Evolutionary conservation across 1,140 invertebrate genomes (phyloP).

Genomic region (Zaprionus gabonicus): DNA sequence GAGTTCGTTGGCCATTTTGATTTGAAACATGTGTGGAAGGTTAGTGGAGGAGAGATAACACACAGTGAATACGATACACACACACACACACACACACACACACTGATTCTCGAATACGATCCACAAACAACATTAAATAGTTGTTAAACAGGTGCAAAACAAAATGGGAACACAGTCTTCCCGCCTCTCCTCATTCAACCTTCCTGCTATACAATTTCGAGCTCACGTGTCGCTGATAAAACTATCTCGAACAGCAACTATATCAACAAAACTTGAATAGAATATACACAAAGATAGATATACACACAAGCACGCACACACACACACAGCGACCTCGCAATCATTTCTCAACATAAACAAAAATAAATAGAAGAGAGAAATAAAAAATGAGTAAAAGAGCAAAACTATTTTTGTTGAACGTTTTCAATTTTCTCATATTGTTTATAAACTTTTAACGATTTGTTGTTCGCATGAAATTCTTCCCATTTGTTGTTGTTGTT

Average conservation of each 20-base stretch:
- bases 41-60: conserved; percentile 14
- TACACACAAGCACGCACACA: neutral
- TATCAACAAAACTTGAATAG: conserved; percentile 38
- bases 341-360: conserved; percentile 37
- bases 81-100: no score
- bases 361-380: conserved; percentile 20
- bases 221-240: conserved; percentile 40
- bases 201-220: neutral
- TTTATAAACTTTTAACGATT: conserved; percentile 28
- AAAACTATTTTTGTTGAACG: conserved; percentile 31
- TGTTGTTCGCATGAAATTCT: conserved; percentile 14
- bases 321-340: conserved; percentile 24
- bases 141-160: conserved; percentile 8
- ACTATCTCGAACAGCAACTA: conserved; percentile 20
- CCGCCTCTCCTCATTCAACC: neutral
- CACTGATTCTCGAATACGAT: conserved; percentile 8
- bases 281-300: conserved; percentile 1
- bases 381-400: neutral
- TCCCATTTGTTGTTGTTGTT: neutral
- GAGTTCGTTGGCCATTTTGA: conserved; percentile 18
- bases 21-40: conserved; percentile 13
- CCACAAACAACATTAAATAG: conserved; percentile 2
- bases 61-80: neutral
- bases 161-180: neutral
- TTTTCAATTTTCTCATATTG: conserved; percentile 25